Conservation (phyloP, 2,888 invertebrate species). For the Drosophila robusta region DNA sequence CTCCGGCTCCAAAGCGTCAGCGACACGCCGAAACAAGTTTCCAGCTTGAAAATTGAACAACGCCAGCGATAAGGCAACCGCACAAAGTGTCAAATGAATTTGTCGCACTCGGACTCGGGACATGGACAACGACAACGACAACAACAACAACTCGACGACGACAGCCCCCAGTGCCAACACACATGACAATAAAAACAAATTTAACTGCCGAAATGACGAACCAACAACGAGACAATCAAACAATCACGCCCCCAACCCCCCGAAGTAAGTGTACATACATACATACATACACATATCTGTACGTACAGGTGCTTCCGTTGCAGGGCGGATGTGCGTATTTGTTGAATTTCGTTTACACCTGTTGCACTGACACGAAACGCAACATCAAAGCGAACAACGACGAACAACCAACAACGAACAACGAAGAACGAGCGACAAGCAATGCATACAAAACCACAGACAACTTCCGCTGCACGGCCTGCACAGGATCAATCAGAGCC, state of each 20-base stretch:
- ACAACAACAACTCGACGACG: conserved; percentile 13
- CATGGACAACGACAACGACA: conserved; percentile 49
- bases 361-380: conserved; percentile 61
- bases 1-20: conserved; percentile 2
- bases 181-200: conserved; percentile 39
- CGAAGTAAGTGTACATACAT: background rate
- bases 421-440: conserved; percentile 31
- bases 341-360: conserved; percentile 78
- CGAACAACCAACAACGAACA: conserved; percentile 5
- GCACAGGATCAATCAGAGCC: conserved; percentile 35
- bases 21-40: conserved; percentile 68
- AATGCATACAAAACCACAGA: conserved; percentile 72
- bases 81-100: conserved; percentile 81
- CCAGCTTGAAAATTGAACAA: conserved; percentile 59
- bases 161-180: background rate
- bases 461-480: conserved; percentile 68
- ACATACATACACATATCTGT: background rate
- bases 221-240: conserved; percentile 38
- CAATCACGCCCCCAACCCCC: conserved; percentile 50
- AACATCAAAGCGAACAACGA: conserved; percentile 43
- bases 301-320: conserved; percentile 58
- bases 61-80: conserved; percentile 69
- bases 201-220: conserved; percentile 55
- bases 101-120: conserved; percentile 68
- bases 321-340: conserved; percentile 74